Base-by-base conservation (phyloP, 2,888 invertebrate species). In the Andrena flavipes region DNA sequence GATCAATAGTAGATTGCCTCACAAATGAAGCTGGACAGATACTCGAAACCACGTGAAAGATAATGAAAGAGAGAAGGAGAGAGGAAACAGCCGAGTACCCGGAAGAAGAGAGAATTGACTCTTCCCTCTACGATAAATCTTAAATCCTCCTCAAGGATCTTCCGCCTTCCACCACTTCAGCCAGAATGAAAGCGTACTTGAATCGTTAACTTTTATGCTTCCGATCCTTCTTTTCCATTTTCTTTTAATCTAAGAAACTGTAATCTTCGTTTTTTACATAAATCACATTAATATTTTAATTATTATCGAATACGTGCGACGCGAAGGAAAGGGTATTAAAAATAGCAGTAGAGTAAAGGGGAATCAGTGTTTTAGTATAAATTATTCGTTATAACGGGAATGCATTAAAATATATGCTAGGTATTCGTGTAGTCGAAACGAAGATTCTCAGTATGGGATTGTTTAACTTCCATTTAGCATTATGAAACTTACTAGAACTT, bases 61-160 rank as follows among this genome's bases (percentile, higher is more conserved):
- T 64, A 81, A 56, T n/a, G 26, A 48, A 33, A 80, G 69, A 72
- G 75, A 76, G 59, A 65, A 54, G 33, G 64, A 73, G 48, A 59
- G 68, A 72, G 72, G 68, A 72, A 76, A 51, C 77, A 13, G 33
- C n/a, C 7, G 64, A 56, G 72, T 63, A 84, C 81, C 81, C 85
- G 84, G 85, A 84, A 85, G 84, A 76, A 79, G 75, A 68, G 56
- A 69, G 65, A 78, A 78, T 80, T 67, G 84, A 77, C 84, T 82
- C 69, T 82, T 77, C 63, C 73, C 77, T 74, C 75, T 81, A 82
- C 85, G 87, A 90, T 90, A 88, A 88, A 90, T 91, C 89, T 89
- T 87, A 75, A 88, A 86, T 88, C 86, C 79, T 84, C 76, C 76
- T 79, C 90, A 90, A 90, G 90, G 91, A 89, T 88, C 90, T 91